These are phyloP conservation scores for Microcebus lehilahytsara DNA, from an alignment of 2,113 vertebrate genomes.

Conservation along the genomic window DNA sequence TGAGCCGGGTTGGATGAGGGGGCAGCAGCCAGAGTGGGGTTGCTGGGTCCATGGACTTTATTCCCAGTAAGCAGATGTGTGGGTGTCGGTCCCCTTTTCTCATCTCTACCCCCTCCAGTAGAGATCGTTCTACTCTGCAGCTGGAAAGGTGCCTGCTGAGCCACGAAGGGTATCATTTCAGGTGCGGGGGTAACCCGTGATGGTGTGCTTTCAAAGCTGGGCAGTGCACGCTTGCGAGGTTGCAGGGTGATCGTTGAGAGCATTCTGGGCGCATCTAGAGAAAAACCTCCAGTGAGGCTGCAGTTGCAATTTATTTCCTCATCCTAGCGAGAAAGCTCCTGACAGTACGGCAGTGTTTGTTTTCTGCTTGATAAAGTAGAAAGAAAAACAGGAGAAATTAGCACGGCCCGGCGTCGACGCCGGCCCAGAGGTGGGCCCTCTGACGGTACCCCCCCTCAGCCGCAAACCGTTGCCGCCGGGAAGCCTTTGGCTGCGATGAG, in stretches of 20 bases:
- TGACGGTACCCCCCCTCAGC: not conserved
- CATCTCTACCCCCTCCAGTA: not conserved
- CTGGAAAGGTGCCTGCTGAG: not conserved
- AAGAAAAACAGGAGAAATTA: not conserved
- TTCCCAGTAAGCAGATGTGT: not conserved
- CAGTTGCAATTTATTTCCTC: not conserved
- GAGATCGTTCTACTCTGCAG: not conserved
- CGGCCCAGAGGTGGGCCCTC: not conserved
- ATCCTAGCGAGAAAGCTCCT: rapidly evolving
- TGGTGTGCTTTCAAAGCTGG: not conserved
- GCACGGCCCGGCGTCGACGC: rapidly evolving
- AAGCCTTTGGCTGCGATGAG: not conserved
- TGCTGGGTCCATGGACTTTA: not conserved
- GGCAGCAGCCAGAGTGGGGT: not conserved
- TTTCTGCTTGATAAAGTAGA: constrained; percentile 17
- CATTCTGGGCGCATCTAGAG: not conserved
- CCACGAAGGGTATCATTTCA: not conserved
- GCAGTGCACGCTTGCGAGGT: not conserved
- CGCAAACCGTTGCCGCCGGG: rapidly evolving
- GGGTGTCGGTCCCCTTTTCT: not conserved
- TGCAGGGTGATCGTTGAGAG: not conserved
- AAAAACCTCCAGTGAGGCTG: not conserved
- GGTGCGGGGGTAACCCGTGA: not conserved
- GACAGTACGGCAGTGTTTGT: not conserved
- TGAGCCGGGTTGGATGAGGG: not conserved